Evolutionary conservation across 2,113 vertebrate genomes (phyloP), one percentile per base, ranked within the genome.

Genomic region (Amazona vittata): DNA sequence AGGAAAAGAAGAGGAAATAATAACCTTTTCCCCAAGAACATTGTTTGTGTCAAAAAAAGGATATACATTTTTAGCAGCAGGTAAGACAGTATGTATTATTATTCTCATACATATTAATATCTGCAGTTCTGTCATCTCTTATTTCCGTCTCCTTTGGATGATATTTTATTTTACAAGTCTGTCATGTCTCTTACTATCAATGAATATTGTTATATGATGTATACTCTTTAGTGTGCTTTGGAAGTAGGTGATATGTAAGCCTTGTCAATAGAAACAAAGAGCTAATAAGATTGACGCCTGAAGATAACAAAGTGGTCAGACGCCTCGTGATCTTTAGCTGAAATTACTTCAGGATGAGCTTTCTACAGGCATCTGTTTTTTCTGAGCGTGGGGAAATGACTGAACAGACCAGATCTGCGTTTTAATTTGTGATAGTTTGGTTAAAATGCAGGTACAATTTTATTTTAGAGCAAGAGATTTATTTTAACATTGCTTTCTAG

Each of bases 11-110:
- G 97, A 97, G 8, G 98, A 98, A 62, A 46, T 96, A 73, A 86
- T 99, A 84, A 98, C 96, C 4, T 97, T 99, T 87, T 99, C 98
- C 84, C 99, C 99, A 17, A 98, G 99, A 57, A 95, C 98, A 18
- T 88, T 98, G 97, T 99, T 99, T 96, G 86, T 99, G 81, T 97
- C 99, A 47, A 97, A 87, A 29, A 74, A 98, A 28, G 99, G 98
- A 47, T 98, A 96, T 96, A 98, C 97, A 3, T 99, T 99, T 97
- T 97, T 99, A 21, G 97, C 99, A 95, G 99, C 99, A 98, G 99
- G 99, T 99, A 93, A 92, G 79, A 41, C 33, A 67, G 7, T n/a
- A 20, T 49, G 20, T 59, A 21, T 75, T 90, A 67, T 19, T 88
- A 7, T 81, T 83, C 57, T 86, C 55, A 81, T 91, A 15, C 22